These are phyloP conservation scores for Elymnias hypermnestra DNA, from an alignment of 1,140 invertebrate genomes.

Conservation along the genomic window DNA sequence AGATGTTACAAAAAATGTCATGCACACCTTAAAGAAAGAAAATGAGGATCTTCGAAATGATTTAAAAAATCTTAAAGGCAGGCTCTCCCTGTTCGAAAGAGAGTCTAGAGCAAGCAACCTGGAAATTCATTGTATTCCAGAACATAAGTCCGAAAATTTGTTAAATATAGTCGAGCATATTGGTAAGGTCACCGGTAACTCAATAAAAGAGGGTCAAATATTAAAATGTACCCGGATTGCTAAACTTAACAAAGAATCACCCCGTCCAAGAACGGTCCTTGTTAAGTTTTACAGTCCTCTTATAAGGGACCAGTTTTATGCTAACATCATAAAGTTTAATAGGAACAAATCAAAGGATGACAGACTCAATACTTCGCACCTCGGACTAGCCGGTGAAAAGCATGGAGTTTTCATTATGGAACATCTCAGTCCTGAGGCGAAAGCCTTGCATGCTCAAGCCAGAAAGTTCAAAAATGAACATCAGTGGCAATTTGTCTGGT, in stretches of 20 bases:
- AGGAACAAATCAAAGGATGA: no score
- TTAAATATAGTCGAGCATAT: conserved; percentile 4
- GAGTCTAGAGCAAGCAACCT: conserved; percentile 3
- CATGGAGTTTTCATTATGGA: no score
- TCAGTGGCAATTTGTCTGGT: no score
- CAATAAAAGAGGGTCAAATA: conserved; percentile 4
- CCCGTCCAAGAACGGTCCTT: conserved; percentile 12
- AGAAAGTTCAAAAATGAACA: no score
- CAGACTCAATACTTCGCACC: no score
- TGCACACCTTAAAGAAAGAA: no score
- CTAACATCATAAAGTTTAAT: no score
- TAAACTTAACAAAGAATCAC: conserved; percentile 12
- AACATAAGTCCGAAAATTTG: conserved; percentile 8
- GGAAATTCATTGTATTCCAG: conserved; percentile 8
- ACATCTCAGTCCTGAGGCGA: no score
- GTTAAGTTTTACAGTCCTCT: conserved; percentile 13
- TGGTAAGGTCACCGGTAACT: conserved; percentile 1
- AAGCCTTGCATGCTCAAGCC: no score
- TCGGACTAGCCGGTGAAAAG: no score
- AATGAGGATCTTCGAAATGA: background rate
- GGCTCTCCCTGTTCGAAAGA: background rate
- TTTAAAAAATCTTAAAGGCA: background rate
- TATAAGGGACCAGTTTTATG: no score
- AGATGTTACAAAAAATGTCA: no score
- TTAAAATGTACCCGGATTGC: conserved; percentile 13